A percentile compares a stretch with the other conserved stretches of the same genome.
Evolutionary conservation across 2,888 invertebrate species (phyloP).

Genomic region (Trilocha varians): DNA sequence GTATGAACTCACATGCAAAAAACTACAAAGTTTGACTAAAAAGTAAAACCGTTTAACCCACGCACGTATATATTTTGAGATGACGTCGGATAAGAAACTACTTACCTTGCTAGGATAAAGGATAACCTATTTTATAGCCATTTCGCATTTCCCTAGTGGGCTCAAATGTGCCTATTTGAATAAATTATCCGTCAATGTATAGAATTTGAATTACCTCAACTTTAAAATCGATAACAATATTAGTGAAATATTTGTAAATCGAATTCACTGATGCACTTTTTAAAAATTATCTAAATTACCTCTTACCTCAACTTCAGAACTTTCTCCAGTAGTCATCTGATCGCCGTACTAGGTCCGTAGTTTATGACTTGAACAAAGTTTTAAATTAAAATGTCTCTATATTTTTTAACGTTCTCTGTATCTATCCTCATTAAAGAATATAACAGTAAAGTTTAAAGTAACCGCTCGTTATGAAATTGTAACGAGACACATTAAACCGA

Average conservation of each 20-base stretch:
- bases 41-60: not conserved
- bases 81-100: slow-evolving; percentile 4
- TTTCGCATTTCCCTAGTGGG: slow-evolving; percentile 1
- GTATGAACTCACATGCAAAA: too few relatives aligned
- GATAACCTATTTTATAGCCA: slow-evolving; percentile 3
- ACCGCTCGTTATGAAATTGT: slow-evolving; percentile 2
- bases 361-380: too few relatives aligned
- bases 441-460: not conserved
- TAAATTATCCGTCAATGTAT: slow-evolving; percentile 3
- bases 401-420: not conserved
- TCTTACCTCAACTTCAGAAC: too few relatives aligned
- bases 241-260: too few relatives aligned
- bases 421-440: not conserved
- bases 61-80: slow-evolving; percentile 2
- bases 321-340: too few relatives aligned
- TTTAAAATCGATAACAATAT: not conserved
- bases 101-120: slow-evolving; percentile 2
- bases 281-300: too few relatives aligned
- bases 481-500: not conserved
- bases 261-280: too few relatives aligned
- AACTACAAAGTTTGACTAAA: not conserved
- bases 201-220: not conserved
- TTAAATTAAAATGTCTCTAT: not conserved
- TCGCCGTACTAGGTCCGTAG: too few relatives aligned
- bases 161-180: slow-evolving; percentile 4